Evolutionary conservation across 2,113 vertebrate genomes (phyloP).

Genomic region (Micronycteris hirsuta): DNA sequence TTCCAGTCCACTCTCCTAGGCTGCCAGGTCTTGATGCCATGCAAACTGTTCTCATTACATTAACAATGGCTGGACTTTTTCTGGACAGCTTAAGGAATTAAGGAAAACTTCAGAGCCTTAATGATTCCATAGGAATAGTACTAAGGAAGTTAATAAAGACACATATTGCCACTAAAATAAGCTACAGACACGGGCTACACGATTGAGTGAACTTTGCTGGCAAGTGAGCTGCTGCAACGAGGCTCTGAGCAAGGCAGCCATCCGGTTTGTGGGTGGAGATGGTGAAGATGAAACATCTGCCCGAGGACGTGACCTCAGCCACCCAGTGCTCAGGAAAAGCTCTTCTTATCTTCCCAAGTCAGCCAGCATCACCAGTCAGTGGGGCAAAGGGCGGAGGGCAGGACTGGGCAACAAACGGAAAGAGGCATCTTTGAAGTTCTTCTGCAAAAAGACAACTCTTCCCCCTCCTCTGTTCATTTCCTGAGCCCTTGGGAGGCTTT

Average conservation of each 20-base stretch:
- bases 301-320: not conserved
- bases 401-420: not conserved
- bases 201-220: not conserved
- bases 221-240: rapidly evolving
- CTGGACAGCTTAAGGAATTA: not conserved
- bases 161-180: too few species aligned
- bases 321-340: not conserved
- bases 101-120: not conserved
- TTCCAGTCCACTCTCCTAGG: too few species aligned
- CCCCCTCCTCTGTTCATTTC: too few species aligned
- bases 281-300: rapidly evolving
- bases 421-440: not conserved
- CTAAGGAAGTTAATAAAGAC: not conserved
- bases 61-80: too few species aligned
- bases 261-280: too few species aligned
- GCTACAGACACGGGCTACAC: too few species aligned
- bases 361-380: not conserved
- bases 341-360: not conserved
- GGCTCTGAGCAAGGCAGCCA: rapidly evolving
- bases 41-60: too few species aligned
- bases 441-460: not conserved
- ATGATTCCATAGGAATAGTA: not conserved
- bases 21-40: too few species aligned
- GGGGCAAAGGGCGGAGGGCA: not conserved
- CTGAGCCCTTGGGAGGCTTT: not conserved